These are phyloP conservation scores for Sturmia bella DNA, from an alignment of 2,888 invertebrate species.

Conservation along the genomic window DNA sequence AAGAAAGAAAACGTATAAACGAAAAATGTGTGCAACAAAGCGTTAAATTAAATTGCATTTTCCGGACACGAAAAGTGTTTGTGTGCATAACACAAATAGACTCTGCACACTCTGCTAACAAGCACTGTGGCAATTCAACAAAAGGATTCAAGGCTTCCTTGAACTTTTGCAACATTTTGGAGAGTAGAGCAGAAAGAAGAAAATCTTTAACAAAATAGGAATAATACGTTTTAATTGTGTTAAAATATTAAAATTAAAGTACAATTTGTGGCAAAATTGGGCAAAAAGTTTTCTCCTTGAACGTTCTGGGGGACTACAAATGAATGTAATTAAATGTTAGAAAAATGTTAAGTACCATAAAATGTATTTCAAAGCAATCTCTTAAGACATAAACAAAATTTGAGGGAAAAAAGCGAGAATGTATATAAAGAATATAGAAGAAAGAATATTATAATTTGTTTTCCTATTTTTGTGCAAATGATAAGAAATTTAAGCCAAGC, in stretches of 20 bases:
- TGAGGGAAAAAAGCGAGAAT: no score
- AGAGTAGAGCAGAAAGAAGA: neutral
- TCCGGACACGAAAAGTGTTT: conserved; percentile 63
- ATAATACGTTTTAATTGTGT: conserved; percentile 54
- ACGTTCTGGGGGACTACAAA: conserved; percentile 14
- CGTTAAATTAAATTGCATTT: conserved; percentile 68
- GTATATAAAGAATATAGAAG: no score
- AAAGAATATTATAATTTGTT: no score
- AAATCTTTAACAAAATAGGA: neutral
- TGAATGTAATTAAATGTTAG: conserved; percentile 32
- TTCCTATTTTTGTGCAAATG: no score
- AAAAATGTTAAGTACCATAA: conserved; percentile 3
- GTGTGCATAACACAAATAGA: conserved; percentile 39
- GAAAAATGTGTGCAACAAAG: conserved; percentile 59
- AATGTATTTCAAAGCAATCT: neutral
- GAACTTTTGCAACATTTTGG: conserved; percentile 34
- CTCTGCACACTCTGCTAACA: conserved; percentile 6
- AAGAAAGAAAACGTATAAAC: conserved; percentile 1
- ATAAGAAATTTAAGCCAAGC: no score
- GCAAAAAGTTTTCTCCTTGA: neutral
- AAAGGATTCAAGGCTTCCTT: conserved; percentile 53
- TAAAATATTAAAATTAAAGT: conserved; percentile 38
- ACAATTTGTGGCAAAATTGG: conserved; percentile 27
- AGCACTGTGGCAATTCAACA: neutral
- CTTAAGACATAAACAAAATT: no score